Base-by-base conservation (phyloP, 2,888 invertebrate species). In the Buathra laborator region DNA sequence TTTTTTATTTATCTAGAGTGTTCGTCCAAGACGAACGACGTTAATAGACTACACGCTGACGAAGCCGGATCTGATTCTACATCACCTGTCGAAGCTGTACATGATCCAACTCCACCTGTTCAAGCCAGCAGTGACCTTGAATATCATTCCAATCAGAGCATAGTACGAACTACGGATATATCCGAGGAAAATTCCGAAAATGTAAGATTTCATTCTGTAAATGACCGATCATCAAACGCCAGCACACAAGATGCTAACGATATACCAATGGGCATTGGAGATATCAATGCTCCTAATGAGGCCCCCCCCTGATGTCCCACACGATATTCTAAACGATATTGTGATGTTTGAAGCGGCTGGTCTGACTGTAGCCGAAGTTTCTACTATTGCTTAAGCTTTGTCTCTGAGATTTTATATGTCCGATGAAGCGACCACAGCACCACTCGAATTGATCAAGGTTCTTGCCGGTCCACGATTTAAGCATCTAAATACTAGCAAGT, bases 301-400 rank as follows among this genome's bases (percentile, higher is more conserved):
- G 62, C 44, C 44, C 59, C 43, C 44, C 43, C 16, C n/a, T n/a
- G n/a, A n/a, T 62, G 29, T 44, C 44, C 74, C 74, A 12, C 62
- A 59, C 44, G 74, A 74, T 74, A 59, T 74, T 29, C 64, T 75
- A n/a, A 46, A 75, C 32, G 32, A 75, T 75, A 64, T 32, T 12
- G 64, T 66, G 16, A 81, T 81, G 71, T 81, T 81, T 66, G 64
- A 81, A 68, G 76, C 81, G 3, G 51, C 81, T 59, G 70, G 70
- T 48, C 51, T 81, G 43, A 68, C 43, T n/a, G 62, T 81, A 46
- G 14, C 51, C 29, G 75, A 76, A 70, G 76, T 76, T 43, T 53
- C 76, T 16, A 51, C n/a, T 48, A 76, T 81, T 70, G 62, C 59
- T 59, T 51, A 51, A 19, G 75, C 68, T 43, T 48, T 81, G 24